A percentile compares a stretch with the other conserved stretches of the same genome.
phyloP scores from a whole-genome alignment of 37 sponge, comb jelly and placozoan species.

The Haliclona indistincta region DNA sequence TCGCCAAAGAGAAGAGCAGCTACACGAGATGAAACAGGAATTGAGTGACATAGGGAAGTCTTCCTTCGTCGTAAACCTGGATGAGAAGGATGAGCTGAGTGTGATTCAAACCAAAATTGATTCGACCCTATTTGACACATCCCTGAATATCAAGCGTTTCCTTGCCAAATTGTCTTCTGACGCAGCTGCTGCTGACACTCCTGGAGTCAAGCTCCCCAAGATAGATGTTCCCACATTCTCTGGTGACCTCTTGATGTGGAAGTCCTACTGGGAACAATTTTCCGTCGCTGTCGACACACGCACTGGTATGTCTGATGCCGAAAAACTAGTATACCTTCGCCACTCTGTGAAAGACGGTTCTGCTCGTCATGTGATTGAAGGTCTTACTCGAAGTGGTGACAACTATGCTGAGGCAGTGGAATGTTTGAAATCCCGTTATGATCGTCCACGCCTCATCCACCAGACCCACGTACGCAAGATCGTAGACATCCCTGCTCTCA shows the following conservation, averaged over 20 bases:
- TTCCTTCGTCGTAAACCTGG: background rate
- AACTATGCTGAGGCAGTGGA: background rate
- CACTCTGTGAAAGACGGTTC: background rate
- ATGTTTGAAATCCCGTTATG: background rate
- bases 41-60: background rate
- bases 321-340: background rate
- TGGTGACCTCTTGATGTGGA: background rate
- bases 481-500: background rate
- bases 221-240: background rate
- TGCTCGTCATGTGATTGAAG: background rate
- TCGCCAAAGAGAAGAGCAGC: background rate
- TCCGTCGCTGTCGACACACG: background rate
- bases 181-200: background rate
- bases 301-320: background rate
- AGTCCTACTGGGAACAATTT: background rate
- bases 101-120: background rate
- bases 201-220: slow-evolving; percentile 1
- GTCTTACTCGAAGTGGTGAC: background rate
- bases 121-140: background rate
- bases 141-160: background rate
- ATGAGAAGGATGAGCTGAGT: background rate
- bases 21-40: background rate
- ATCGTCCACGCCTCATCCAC: background rate
- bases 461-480: background rate
- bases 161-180: background rate